Evolutionary conservation across 2,888 invertebrate genomes (phyloP).

Genomic region (Orthosia incerta): DNA sequence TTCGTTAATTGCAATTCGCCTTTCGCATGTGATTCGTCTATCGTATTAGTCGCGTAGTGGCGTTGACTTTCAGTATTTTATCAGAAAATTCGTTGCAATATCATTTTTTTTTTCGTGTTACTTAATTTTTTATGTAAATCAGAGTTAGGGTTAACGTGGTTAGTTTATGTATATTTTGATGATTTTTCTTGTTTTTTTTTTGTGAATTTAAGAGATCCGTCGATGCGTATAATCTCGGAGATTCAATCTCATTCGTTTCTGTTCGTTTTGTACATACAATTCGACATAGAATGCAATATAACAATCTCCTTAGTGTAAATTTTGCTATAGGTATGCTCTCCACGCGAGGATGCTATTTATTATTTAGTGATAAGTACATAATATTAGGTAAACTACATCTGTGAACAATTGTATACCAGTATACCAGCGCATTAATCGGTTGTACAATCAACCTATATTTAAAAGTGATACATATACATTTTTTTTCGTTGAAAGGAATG

Average conservation of each 20-base stretch:
- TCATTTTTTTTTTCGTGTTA: slow-evolving; percentile 83
- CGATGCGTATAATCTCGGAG: slow-evolving; percentile 88
- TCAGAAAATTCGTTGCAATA: slow-evolving; percentile 88
- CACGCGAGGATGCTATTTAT: slow-evolving; percentile 89
- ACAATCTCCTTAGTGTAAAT: slow-evolving; percentile 89
- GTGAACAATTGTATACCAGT: slow-evolving; percentile 90
- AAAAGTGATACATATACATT: slow-evolving; percentile 86
- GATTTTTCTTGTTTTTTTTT: slow-evolving; percentile 71
- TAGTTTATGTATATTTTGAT: slow-evolving; percentile 90
- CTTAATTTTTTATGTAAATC: slow-evolving; percentile 88
- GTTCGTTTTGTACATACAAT: slow-evolving; percentile 84
- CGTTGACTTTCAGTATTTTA: slow-evolving; percentile 77
- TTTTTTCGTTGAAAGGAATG: slow-evolving; percentile 88
- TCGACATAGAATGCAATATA: slow-evolving; percentile 86
- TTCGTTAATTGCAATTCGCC: slow-evolving; percentile 73
- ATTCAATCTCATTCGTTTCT: slow-evolving; percentile 86
- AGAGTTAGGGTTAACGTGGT: slow-evolving; percentile 84
- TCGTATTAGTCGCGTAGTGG: slow-evolving; percentile 68
- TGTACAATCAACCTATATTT: slow-evolving; percentile 84
- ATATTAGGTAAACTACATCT: slow-evolving; percentile 86
- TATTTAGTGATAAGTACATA: slow-evolving; percentile 89
- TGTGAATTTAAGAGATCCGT: slow-evolving; percentile 81
- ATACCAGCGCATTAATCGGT: slow-evolving; percentile 86
- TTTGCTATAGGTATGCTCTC: slow-evolving; percentile 87
- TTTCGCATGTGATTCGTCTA: slow-evolving; percentile 72